Evolutionary conservation across 2,113 vertebrate species (phyloP), one percentile per base, ranked within the genome.

Genomic region (Junco hyemalis): DNA sequence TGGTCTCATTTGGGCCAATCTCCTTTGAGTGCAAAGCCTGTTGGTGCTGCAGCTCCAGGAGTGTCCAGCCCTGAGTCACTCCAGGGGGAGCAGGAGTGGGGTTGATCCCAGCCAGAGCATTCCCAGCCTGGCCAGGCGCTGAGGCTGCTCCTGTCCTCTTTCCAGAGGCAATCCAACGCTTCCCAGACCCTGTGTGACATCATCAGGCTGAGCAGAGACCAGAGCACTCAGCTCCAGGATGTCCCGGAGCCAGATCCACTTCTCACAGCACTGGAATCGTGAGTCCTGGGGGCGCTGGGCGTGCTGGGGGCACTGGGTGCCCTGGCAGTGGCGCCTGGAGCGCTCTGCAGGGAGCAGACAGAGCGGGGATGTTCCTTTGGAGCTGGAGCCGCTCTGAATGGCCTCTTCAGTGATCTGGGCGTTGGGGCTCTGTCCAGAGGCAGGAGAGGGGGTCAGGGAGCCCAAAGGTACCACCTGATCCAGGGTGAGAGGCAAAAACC

Each of bases 151-250:
- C 33, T 54, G 65, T n/a, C 36, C 40, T 81, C 22, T 61, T 98
- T 54, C 8, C 98, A 99, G 99, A 99, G 98, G 98, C 99, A 99
- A 98, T 99, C 99, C 56, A 99, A 99, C 14, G 99, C 99, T 69
- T 99, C 99, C 84, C 99, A 99, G 96, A 99, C 99, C 29, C 98
- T 99, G 94, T 99, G 99, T 94, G 99, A 99, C 97, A 98, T 99
- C 92, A 98, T 99, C 76, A 98, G 99, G 95, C 97, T 99, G 95
- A 99, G 99, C 98, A 98, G 99, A 96, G 99, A 99, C 98, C 99
- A 99, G 98, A 98, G 98, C 97, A 97, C 96, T 96, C 99, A 99
- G 94, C 98, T 99, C 91, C 99, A 98, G 92, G 99, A 99, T 65
- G 97, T 97, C 20, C 81, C 97, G 23, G 99, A 99, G 96, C 97